Conservation (phyloP, 2,888 invertebrate genomes). For the Steromphala cineraria region DNA sequence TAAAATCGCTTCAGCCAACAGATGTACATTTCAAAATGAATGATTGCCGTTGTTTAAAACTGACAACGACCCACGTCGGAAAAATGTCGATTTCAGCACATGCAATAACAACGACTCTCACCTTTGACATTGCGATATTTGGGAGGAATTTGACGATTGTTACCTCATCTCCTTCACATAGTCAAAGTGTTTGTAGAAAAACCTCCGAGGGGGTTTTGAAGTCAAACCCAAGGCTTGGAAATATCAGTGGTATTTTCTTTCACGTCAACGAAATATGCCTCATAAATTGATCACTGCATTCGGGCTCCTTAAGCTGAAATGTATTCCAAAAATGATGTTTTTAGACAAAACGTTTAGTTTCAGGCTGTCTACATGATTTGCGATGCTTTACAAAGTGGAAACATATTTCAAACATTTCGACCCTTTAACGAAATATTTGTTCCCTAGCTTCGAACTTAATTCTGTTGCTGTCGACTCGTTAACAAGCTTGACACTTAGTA, state of each 20-base stretch:
- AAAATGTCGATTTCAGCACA: conserved; percentile 32
- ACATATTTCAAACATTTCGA: too few relatives aligned
- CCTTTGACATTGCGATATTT: conserved; percentile 14
- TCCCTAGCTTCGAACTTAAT: too few relatives aligned
- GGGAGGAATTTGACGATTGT: conserved; percentile 13
- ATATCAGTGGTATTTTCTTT: not conserved
- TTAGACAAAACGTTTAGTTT: conserved; percentile 10
- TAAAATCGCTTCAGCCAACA: too few relatives aligned
- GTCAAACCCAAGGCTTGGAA: not conserved
- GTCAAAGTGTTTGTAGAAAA: not conserved
- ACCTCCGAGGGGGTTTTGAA: not conserved
- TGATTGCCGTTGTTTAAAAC: not conserved
- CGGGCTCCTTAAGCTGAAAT: conserved; percentile 10
- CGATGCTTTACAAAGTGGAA: not conserved
- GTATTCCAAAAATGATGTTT: not conserved
- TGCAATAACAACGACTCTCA: conserved; percentile 30
- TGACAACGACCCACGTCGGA: not conserved
- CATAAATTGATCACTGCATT: not conserved
- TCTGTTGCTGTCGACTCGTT: too few relatives aligned
- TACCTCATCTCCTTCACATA: not conserved
- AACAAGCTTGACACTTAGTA: too few relatives aligned
- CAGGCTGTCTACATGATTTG: not conserved
- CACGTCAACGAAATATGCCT: conserved; percentile 9
- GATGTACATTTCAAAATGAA: too few relatives aligned
- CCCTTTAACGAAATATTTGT: too few relatives aligned